Evolutionary conservation across 2,888 invertebrate genomes (phyloP).

Genomic region (Aradus depressus): DNA sequence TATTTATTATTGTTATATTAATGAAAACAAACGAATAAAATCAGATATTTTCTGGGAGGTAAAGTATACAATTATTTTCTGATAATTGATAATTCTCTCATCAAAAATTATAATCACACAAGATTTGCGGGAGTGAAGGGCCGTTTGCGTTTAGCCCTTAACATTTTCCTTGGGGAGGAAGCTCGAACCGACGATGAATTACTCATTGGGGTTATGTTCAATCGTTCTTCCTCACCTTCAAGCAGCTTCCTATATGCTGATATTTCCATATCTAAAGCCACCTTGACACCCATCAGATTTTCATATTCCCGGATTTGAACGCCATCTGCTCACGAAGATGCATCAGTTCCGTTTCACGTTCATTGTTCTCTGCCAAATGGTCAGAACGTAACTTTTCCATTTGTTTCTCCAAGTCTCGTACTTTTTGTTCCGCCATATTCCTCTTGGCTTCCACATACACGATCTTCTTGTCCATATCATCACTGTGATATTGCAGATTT

Average conservation of each 20-base stretch:
- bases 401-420: constrained; percentile 72
- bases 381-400: constrained; percentile 68
- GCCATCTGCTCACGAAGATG: constrained; percentile 76
- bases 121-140: too few relatives aligned
- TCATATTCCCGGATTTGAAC: constrained; percentile 85
- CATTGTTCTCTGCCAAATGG: constrained; percentile 60
- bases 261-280: constrained; percentile 79
- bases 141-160: too few relatives aligned
- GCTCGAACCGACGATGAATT: too few relatives aligned
- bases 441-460: constrained; percentile 60
- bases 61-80: too few relatives aligned
- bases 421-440: constrained; percentile 65
- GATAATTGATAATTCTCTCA: too few relatives aligned
- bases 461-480: constrained; percentile 58
- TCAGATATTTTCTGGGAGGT: too few relatives aligned
- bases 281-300: constrained; percentile 93
- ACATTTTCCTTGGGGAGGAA: too few relatives aligned
- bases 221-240: constrained; percentile 70
- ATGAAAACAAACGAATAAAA: too few relatives aligned
- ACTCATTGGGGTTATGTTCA: constrained; percentile 50
- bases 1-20: too few relatives aligned
- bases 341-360: constrained; percentile 65
- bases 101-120: too few relatives aligned
- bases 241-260: constrained; percentile 80
- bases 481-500: constrained; percentile 61